Percentiles rank a stretch among this genome's conserved stretches.
These are phyloP conservation scores for Drosophila formosana DNA, from an alignment of 2,888 invertebrate species.

Conservation along the genomic window DNA sequence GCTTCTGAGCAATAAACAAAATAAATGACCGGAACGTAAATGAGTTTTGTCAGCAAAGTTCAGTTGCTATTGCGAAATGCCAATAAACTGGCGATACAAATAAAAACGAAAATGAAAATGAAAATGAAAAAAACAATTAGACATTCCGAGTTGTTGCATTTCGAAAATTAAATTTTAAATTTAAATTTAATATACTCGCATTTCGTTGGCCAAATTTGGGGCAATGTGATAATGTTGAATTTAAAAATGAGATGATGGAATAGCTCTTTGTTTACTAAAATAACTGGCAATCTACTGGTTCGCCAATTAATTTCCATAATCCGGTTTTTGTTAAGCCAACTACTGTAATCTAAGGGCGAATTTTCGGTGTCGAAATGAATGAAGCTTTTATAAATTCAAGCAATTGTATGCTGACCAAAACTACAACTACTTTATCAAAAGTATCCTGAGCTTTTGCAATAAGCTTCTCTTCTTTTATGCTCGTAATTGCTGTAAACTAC, in stretches of 20 bases:
- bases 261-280: not conserved
- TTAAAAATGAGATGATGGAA: not conserved
- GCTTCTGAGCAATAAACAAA: conserved; percentile 39
- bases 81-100: conserved; percentile 28
- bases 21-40: conserved; percentile 52
- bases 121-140: not conserved
- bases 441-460: conserved; percentile 24
- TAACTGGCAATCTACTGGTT: not conserved
- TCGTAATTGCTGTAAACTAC: conserved; percentile 40
- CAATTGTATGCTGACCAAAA: conserved; percentile 23
- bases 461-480: conserved; percentile 30
- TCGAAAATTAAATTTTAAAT: not conserved
- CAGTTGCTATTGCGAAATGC: conserved; percentile 11
- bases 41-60: conserved; percentile 33
- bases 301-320: conserved; percentile 61
- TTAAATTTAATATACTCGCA: not conserved
- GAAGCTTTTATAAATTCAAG: conserved; percentile 45
- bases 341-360: not conserved
- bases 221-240: not conserved
- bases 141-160: not conserved
- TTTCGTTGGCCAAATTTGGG: not conserved
- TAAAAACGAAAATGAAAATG: not conserved
- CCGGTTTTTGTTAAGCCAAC: conserved; percentile 26
- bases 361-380: conserved; percentile 45
- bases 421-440: conserved; percentile 10